Percentiles rank a stretch among this genome's conserved stretches.
phyloP scores from a whole-genome alignment of 2,888 invertebrate genomes.

The Callosobruchus maculatus region DNA sequence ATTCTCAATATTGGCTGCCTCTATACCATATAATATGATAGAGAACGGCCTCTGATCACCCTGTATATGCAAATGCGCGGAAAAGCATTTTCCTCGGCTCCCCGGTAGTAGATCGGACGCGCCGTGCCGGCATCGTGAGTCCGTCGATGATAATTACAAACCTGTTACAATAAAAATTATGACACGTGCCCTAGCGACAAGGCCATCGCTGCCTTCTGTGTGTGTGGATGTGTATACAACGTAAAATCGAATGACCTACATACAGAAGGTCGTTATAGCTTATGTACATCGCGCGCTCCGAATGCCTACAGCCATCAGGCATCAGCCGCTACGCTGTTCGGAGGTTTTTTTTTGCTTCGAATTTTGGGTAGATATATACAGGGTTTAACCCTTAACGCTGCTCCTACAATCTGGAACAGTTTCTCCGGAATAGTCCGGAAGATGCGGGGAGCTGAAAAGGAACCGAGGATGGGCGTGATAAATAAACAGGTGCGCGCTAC shows the following conservation, averaged over 20 bases:
- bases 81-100: slow-evolving; percentile 21
- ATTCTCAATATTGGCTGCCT: no score
- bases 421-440: no score
- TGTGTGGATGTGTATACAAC: slow-evolving; percentile 19
- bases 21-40: no score
- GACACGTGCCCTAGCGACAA: slow-evolving; percentile 44
- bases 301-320: background rate
- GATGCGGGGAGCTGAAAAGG: no score
- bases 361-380: background rate
- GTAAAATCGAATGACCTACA: slow-evolving; percentile 44
- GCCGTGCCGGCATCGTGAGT: no score
- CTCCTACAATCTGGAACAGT: no score
- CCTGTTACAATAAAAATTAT: slow-evolving; percentile 30
- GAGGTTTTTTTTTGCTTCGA: background rate
- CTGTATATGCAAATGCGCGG: slow-evolving; percentile 14
- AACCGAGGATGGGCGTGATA: no score
- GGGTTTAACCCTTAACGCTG: no score
- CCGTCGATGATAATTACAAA: slow-evolving; percentile 22
- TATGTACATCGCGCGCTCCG: background rate
- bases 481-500: no score
- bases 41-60: no score
- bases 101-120: background rate
- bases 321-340: no score
- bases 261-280: slow-evolving; percentile 41
- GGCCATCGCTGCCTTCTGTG: slow-evolving; percentile 40